These are phyloP conservation scores for Pasiphila rectangulata DNA, from an alignment of 2,888 invertebrate genomes.

Conservation along the genomic window DNA sequence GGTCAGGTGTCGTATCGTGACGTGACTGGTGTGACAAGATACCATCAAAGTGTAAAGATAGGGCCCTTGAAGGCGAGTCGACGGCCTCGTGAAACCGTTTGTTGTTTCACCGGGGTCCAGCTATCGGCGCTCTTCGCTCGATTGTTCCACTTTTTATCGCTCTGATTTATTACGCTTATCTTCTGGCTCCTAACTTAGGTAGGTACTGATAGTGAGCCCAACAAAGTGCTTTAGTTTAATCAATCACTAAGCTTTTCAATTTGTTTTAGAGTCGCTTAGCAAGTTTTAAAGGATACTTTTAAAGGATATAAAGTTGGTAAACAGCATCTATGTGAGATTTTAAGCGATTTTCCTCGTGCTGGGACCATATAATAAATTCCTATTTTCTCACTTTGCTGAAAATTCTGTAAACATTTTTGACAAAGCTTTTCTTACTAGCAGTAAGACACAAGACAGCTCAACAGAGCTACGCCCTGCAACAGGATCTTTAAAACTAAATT, in stretches of 20 bases:
- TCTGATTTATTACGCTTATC: conserved; percentile 70
- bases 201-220: conserved; percentile 48
- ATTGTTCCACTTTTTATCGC: conserved; percentile 58
- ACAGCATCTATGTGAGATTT: conserved; percentile 2
- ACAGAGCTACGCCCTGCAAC: no score
- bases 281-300: conserved; percentile 34
- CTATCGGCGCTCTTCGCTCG: conserved; percentile 34
- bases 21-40: conserved; percentile 19
- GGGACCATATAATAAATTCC: neutral
- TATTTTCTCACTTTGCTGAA: no score
- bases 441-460: no score
- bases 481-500: no score
- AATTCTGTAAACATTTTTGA: no score
- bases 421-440: no score
- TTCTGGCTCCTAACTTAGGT: conserved; percentile 40
- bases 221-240: conserved; percentile 60
- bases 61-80: conserved; percentile 27
- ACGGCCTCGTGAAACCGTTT: conserved; percentile 29
- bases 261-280: conserved; percentile 47
- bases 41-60: conserved; percentile 25
- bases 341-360: conserved; percentile 24
- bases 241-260: conserved; percentile 55
- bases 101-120: conserved; percentile 23
- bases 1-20: conserved; percentile 16
- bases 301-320: conserved; percentile 33